phyloP scores from a whole-genome alignment of 2,888 invertebrate genomes.

The Actias luna region DNA sequence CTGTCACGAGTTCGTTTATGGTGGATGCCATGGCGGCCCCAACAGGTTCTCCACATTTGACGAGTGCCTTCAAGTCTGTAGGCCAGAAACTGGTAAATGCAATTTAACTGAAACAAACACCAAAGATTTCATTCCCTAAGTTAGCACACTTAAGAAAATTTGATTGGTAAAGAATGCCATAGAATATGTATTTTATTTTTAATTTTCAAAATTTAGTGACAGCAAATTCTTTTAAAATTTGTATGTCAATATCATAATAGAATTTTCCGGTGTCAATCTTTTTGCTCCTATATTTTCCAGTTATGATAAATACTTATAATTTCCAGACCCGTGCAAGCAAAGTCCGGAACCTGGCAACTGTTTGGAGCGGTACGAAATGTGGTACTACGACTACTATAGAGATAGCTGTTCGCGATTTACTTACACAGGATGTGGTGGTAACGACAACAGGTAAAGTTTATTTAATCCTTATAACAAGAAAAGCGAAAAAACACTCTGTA shows the following conservation, averaged over 20 bases:
- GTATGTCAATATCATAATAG: too few species aligned
- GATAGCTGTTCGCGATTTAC: conserved; percentile 89
- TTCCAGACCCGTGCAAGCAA: conserved; percentile 83
- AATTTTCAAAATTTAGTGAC: too few species aligned
- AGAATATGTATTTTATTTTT: not conserved
- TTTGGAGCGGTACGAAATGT: conserved; percentile 84
- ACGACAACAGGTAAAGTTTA: conserved; percentile 89
- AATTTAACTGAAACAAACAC: not conserved
- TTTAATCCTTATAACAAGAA: not conserved
- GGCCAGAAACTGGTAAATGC: conserved; percentile 39
- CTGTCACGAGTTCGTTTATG: conserved; percentile 88
- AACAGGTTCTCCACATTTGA: conserved; percentile 88
- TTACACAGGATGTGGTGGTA: conserved; percentile 96
- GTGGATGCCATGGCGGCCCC: conserved; percentile 93
- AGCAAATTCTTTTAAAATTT: too few species aligned
- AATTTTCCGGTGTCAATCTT: too few species aligned
- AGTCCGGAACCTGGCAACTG: conserved; percentile 90
- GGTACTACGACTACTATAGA: conserved; percentile 89
- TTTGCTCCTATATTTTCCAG: too few species aligned
- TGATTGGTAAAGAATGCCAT: not conserved
- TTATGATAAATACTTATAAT: not conserved
- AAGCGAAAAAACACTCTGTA: too few species aligned
- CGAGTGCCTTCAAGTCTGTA: conserved; percentile 83
- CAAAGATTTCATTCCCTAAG: not conserved
- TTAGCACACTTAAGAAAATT: not conserved